phyloP scores from a whole-genome alignment of 2,113 vertebrate species.

The Anser cygnoides region DNA sequence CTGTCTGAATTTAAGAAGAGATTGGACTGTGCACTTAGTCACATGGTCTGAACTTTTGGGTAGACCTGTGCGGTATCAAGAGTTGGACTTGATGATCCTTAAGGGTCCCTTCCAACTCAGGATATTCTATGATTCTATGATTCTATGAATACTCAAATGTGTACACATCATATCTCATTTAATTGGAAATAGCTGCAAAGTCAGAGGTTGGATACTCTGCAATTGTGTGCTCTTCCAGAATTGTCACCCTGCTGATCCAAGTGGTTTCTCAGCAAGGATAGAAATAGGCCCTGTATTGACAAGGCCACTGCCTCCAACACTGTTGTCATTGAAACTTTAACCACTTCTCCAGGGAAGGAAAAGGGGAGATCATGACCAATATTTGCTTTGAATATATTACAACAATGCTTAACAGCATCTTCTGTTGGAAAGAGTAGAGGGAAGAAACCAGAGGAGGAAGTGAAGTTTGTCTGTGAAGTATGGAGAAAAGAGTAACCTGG shows the following conservation, averaged over 20 bases:
- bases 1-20: too few species aligned
- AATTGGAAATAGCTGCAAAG: neutral
- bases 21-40: too few species aligned
- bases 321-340: slow-evolving; percentile 10
- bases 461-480: neutral
- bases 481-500: neutral
- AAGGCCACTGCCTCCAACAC: neutral
- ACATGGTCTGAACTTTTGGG: too few species aligned
- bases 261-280: neutral
- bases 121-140: too few species aligned
- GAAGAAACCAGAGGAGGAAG: neutral
- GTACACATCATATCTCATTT: neutral
- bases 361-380: neutral
- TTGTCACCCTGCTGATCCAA: neutral
- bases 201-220: neutral
- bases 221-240: neutral
- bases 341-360: neutral
- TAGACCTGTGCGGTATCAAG: too few species aligned
- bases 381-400: neutral
- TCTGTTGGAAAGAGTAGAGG: neutral
- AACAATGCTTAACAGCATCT: neutral
- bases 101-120: too few species aligned
- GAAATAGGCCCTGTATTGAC: neutral
- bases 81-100: too few species aligned
- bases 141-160: too few species aligned